Evolutionary conservation across 2,888 invertebrate species (phyloP).

Genomic region (Hydroisotoma schaefferi): DNA sequence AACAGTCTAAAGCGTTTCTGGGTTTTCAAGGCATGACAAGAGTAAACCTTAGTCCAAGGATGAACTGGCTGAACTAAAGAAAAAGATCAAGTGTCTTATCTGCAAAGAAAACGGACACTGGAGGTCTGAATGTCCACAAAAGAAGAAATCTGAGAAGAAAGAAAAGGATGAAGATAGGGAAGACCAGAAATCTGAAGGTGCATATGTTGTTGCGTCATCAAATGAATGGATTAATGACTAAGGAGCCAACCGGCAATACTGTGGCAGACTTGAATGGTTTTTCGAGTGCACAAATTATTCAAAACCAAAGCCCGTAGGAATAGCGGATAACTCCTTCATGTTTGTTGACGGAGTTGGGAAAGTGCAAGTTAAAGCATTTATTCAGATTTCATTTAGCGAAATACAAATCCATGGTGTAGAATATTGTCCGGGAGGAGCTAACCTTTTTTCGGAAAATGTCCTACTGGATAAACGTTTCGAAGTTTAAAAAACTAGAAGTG

Average conservation of each 20-base stretch:
- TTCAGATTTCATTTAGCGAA: conserved; percentile 8
- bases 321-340: conserved; percentile 10
- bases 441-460: conserved; percentile 30
- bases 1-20: background rate
- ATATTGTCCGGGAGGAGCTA: conserved; percentile 17
- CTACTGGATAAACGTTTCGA: conserved; percentile 23
- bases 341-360: conserved; percentile 8
- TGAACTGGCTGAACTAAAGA: conserved; percentile 15
- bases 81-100: conserved; percentile 3
- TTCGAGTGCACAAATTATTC: conserved; percentile 13
- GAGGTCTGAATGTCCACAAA: conserved; percentile 19
- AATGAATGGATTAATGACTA: conserved; percentile 25
- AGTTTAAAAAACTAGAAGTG: conserved; percentile 7
- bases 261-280: conserved; percentile 25
- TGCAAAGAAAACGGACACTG: conserved; percentile 30
- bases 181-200: conserved; percentile 14
- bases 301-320: conserved; percentile 6
- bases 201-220: conserved; percentile 26
- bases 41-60: conserved; percentile 6
- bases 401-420: conserved; percentile 20
- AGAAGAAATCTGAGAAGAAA: background rate
- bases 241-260: conserved; percentile 21
- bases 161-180: conserved; percentile 5
- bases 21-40: background rate
- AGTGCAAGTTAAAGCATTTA: conserved; percentile 20